Percentiles rank a stretch among this genome's conserved stretches.
These are phyloP conservation scores for Kryptolebias marmoratus DNA, from an alignment of 2,113 vertebrate genomes.

Conservation along the genomic window DNA sequence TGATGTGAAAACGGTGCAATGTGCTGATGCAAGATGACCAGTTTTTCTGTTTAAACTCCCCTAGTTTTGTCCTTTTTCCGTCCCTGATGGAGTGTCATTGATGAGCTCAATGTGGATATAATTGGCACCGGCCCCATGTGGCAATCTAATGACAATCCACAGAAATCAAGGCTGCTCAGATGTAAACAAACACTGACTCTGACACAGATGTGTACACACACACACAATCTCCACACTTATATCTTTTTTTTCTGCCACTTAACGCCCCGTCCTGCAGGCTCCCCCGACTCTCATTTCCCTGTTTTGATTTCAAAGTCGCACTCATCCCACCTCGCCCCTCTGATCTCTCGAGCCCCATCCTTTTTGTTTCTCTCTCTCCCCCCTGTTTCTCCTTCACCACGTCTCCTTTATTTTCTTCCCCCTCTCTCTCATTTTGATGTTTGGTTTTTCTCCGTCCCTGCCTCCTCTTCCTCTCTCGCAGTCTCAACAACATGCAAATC, in stretches of 20 bases:
- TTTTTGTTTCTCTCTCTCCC: conserved; percentile 4
- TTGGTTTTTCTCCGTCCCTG: conserved; percentile 13
- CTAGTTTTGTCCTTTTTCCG: conserved; percentile 3
- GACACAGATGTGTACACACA: conserved; percentile 21
- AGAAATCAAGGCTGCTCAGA: conserved; percentile 60
- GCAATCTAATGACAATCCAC: conserved; percentile 52
- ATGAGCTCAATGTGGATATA: conserved; percentile 60
- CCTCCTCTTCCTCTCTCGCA: conserved; percentile 25
- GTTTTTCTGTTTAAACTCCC: conserved; percentile 15
- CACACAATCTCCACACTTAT: neutral
- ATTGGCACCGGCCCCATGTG: conserved; percentile 73
- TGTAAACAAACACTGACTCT: conserved; percentile 62
- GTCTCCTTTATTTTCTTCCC: conserved; percentile 4
- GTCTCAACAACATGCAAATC: conserved; percentile 68
- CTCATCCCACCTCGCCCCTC: conserved; percentile 40
- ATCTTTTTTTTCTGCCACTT: conserved; percentile 53
- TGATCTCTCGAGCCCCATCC: neutral
- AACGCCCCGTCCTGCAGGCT: conserved; percentile 53
- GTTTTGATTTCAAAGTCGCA: conserved; percentile 70
- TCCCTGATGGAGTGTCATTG: conserved; percentile 40
- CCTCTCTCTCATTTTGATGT: neutral
- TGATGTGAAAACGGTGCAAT: too few relatives aligned
- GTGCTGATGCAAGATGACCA: neutral
- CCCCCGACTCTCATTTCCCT: conserved; percentile 66
- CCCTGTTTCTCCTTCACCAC: conserved; percentile 5